These are phyloP conservation scores for Halcyon senegalensis DNA, from an alignment of 2,113 vertebrate genomes.

Conservation along the genomic window DNA sequence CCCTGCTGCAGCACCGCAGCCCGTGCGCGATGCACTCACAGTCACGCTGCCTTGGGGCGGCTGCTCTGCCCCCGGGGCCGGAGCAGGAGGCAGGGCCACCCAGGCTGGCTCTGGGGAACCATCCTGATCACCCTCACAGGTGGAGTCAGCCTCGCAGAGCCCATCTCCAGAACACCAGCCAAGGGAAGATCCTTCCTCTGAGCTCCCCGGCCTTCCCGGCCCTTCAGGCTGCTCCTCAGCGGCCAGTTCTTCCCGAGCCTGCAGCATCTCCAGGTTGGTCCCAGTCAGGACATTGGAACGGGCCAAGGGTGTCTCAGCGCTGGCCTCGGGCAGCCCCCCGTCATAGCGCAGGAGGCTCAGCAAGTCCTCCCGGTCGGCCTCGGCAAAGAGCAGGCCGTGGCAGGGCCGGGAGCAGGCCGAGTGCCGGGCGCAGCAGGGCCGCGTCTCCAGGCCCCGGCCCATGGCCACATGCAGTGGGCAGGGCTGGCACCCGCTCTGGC, in stretches of 20 bases:
- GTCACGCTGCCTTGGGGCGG: neutral
- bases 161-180: neutral
- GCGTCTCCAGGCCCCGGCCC: conserved; percentile 47
- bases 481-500: neutral
- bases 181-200: conserved; percentile 41
- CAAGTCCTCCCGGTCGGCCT: conserved; percentile 80
- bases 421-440: neutral
- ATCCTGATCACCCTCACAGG: conserved; percentile 34
- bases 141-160: neutral
- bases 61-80: neutral
- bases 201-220: neutral
- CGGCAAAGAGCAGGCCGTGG: conserved; percentile 83
- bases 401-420: neutral
- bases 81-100: conserved; percentile 5
- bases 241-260: neutral
- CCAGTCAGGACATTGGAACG: neutral
- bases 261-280: neutral
- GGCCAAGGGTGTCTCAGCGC: neutral
- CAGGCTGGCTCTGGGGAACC: conserved; percentile 69
- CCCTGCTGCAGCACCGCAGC: fast-evolving
- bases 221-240: neutral
- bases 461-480: conserved; percentile 76
- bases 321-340: neutral
- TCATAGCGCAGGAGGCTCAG: conserved; percentile 81
- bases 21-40: neutral